phyloP scores from a whole-genome alignment of 2,113 vertebrate genomes.

The Epinephelus lanceolatus region DNA sequence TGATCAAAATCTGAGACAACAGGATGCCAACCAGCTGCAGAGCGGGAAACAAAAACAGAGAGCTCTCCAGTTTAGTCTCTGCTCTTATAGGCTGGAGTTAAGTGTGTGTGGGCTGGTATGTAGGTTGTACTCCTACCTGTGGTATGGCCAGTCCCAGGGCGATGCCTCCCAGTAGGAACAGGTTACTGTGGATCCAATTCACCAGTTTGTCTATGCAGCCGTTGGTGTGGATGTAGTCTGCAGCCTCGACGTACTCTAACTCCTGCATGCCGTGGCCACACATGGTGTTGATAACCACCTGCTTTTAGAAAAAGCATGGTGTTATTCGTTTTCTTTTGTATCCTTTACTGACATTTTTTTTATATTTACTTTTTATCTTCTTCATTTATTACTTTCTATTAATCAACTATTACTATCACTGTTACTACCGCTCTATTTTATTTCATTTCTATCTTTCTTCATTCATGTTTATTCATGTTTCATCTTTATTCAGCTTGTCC shows the following conservation, averaged over 20 bases:
- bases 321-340: no score
- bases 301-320: not conserved
- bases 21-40: constrained; percentile 93
- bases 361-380: no score
- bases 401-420: no score
- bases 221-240: constrained; percentile 87
- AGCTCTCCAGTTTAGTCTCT: not conserved
- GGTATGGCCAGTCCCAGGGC: constrained; percentile 92
- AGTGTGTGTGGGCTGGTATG: not conserved
- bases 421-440: no score
- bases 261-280: constrained; percentile 91
- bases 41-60: constrained; percentile 19
- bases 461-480: no score
- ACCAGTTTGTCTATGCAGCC: constrained; percentile 96
- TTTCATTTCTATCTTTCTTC: no score
- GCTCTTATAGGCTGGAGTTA: not conserved
- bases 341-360: no score
- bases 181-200: constrained; percentile 94
- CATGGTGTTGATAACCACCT: constrained; percentile 95
- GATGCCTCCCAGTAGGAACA: constrained; percentile 92
- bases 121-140: constrained; percentile 83
- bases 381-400: no score
- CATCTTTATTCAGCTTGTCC: no score
- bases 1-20: constrained; percentile 92
- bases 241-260: constrained; percentile 80